These are phyloP conservation scores for Sebastes minor DNA, from an alignment of 2,797 vertebrate species.

Conservation along the genomic window DNA sequence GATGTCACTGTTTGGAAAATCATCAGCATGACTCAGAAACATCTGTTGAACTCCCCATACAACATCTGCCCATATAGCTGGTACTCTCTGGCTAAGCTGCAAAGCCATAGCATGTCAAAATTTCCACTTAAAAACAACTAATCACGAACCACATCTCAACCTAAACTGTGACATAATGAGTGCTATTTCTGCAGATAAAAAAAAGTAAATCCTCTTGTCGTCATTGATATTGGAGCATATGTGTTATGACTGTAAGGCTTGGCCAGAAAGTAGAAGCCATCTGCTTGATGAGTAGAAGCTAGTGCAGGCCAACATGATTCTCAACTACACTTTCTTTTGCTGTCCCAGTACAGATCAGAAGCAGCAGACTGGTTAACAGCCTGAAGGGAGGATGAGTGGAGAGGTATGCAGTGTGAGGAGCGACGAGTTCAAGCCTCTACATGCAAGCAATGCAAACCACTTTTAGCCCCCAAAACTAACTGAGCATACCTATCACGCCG, in stretches of 20 bases:
- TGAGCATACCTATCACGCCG: neutral
- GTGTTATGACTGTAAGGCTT: neutral
- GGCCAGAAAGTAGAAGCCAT: constrained; percentile 3
- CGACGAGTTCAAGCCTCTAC: constrained; percentile 67
- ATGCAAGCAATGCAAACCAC: constrained; percentile 56
- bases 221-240: constrained; percentile 3
- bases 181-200: neutral
- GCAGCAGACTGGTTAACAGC: constrained; percentile 40
- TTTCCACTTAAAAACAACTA: neutral
- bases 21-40: constrained; percentile 33
- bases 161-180: neutral
- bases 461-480: neutral
- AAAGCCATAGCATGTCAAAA: neutral
- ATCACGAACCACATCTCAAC: neutral
- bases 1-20: constrained; percentile 27
- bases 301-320: constrained; percentile 22
- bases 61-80: constrained; percentile 36
- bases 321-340: constrained; percentile 20
- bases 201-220: neutral
- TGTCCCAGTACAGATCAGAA: constrained; percentile 38
- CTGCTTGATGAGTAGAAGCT: constrained; percentile 14
- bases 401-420: constrained; percentile 56
- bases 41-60: constrained; percentile 26
- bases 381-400: constrained; percentile 10
- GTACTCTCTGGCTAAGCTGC: neutral